These are phyloP conservation scores for Gorsachius goisagi DNA, from an alignment of 2,113 vertebrate genomes.

Conservation along the genomic window DNA sequence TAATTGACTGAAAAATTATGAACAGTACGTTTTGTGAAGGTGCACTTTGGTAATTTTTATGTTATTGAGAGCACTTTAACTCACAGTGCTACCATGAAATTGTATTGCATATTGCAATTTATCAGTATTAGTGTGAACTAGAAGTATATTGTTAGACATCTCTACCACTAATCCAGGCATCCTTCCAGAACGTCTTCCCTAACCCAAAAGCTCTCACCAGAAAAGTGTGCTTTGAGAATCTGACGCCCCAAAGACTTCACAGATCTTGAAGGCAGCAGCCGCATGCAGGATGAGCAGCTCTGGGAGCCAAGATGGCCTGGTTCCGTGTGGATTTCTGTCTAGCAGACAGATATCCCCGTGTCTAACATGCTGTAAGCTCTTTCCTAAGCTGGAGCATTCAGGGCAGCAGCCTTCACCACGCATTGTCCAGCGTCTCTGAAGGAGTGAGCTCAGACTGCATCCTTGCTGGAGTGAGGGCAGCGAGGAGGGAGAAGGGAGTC, in stretches of 20 bases:
- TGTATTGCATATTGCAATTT: neutral
- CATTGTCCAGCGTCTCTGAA: neutral
- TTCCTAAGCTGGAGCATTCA: neutral
- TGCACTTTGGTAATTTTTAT: slow-evolving; percentile 33
- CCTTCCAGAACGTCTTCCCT: neutral
- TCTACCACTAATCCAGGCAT: neutral
- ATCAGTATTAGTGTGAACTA: neutral
- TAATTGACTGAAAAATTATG: slow-evolving; percentile 67
- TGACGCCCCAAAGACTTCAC: neutral
- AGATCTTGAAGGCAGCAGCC: neutral
- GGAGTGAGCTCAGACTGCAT: neutral
- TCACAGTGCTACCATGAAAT: neutral
- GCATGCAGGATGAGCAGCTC: neutral
- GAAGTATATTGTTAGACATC: neutral
- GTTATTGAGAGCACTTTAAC: slow-evolving; percentile 41
- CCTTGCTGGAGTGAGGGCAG: neutral
- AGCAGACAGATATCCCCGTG: neutral
- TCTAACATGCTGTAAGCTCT: neutral
- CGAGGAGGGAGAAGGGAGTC: neutral
- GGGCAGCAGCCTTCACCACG: neutral
- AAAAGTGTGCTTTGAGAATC: neutral
- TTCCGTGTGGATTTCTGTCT: neutral
- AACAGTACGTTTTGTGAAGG: slow-evolving; percentile 40
- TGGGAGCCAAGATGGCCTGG: neutral
- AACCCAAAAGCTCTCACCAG: neutral